phyloP scores from a whole-genome alignment of 2,113 vertebrate genomes.

The Elephas maximus region DNA sequence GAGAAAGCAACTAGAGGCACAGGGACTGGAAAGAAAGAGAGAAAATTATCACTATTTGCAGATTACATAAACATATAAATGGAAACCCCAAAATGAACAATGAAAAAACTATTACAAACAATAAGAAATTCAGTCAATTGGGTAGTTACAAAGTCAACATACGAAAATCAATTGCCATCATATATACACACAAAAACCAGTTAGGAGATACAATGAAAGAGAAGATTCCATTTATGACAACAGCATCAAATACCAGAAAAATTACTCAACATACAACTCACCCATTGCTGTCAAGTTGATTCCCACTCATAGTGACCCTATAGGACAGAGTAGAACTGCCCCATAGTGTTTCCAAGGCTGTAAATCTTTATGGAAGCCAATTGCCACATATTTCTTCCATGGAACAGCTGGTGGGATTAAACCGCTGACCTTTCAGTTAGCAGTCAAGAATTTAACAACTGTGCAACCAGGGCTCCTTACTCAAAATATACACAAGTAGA shows the following conservation, averaged over 20 bases:
- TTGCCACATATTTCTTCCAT: too few relatives aligned
- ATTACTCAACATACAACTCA: neutral
- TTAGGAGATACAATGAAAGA: conserved; percentile 1
- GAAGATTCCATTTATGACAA: neutral
- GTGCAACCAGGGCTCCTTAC: neutral
- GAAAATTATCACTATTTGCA: neutral
- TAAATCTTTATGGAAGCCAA: too few relatives aligned
- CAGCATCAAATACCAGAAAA: neutral
- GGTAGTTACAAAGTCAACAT: neutral
- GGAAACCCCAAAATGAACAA: neutral
- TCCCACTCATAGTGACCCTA: too few relatives aligned
- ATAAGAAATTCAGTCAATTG: neutral
- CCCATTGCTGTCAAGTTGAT: too few relatives aligned
- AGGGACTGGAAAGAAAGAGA: neutral
- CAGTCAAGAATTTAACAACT: neutral
- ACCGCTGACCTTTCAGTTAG: neutral
- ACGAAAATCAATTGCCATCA: neutral
- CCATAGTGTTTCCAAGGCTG: neutral
- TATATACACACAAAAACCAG: conserved; percentile 1
- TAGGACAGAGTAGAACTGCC: neutral
- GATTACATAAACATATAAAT: neutral
- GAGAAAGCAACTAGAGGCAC: neutral
- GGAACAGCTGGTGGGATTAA: neutral
- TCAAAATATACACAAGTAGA: neutral
- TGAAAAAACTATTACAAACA: conserved; percentile 5